phyloP scores from a whole-genome alignment of 1,140 invertebrate species.

The Drosophila fuyamai region DNA sequence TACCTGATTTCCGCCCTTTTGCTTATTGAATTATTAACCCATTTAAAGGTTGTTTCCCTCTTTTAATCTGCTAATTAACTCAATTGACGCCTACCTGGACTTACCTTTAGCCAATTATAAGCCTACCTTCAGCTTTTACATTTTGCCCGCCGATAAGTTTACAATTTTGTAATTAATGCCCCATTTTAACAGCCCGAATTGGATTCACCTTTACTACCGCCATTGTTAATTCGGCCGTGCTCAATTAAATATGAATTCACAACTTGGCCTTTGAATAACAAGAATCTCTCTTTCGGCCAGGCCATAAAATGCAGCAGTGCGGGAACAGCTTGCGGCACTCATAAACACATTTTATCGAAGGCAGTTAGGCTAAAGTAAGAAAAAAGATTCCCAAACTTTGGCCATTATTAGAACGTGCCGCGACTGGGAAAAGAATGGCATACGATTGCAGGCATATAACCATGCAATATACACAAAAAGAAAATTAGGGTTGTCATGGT shows the following conservation, averaged over 20 bases:
- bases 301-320: conserved; percentile 56
- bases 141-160: conserved; percentile 15
- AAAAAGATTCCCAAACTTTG: conserved; percentile 35
- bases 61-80: conserved; percentile 60
- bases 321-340: conserved; percentile 25
- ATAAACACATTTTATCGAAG: conserved; percentile 58
- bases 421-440: conserved; percentile 19
- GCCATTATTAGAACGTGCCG: conserved; percentile 62
- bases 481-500: too few relatives aligned
- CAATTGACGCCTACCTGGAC: conserved; percentile 30
- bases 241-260: conserved; percentile 58
- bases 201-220: conserved; percentile 5
- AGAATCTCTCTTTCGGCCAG: conserved; percentile 6
- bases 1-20: conserved; percentile 20
- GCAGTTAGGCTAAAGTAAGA: conserved; percentile 22
- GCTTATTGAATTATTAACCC: conserved; percentile 54
- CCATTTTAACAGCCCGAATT: conserved; percentile 51
- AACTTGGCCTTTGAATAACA: conserved; percentile 35
- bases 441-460: conserved; percentile 15
- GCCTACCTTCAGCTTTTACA: background rate
- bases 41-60: conserved; percentile 37
- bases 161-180: conserved; percentile 63
- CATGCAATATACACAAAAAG: conserved; percentile 2
- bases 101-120: conserved; percentile 18
- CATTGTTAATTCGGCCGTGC: conserved; percentile 29